Evolutionary conservation across 2,888 invertebrate genomes (phyloP).

Genomic region (Seira musarum): DNA sequence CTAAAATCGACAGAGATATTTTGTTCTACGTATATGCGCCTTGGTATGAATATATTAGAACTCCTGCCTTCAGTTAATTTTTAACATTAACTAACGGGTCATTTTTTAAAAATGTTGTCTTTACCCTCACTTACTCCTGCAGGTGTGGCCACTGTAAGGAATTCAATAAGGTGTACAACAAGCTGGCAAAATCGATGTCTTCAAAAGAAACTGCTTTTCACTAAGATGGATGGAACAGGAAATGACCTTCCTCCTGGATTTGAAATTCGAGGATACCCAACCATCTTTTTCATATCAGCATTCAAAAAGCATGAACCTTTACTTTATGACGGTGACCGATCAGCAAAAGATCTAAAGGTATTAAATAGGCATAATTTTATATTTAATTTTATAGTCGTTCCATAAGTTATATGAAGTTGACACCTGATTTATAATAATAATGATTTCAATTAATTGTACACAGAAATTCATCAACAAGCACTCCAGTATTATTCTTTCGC

Average conservation of each 20-base stretch:
- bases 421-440: no score
- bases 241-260: conserved; percentile 72
- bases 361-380: neutral
- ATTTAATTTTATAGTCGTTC: no score
- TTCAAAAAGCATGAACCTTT: conserved; percentile 72
- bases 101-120: no score
- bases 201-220: conserved; percentile 70
- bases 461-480: conserved; percentile 64
- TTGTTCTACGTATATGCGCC: conserved; percentile 77
- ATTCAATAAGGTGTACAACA: conserved; percentile 74
- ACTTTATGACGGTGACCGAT: conserved; percentile 72
- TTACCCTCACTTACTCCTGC: no score
- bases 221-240: conserved; percentile 72
- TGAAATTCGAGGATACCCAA: conserved; percentile 71
- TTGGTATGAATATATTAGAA: conserved; percentile 72
- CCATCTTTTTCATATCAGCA: conserved; percentile 73
- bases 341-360: conserved; percentile 71
- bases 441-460: no score
- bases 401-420: no score
- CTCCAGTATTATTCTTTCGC: conserved; percentile 62
- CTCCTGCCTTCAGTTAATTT: no score
- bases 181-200: conserved; percentile 71
- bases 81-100: no score
- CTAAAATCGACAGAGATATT: conserved; percentile 73
- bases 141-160: conserved; percentile 75